Evolutionary conservation across 2,888 invertebrate species (phyloP), one percentile per base, ranked within the genome.

Genomic region (Mythimna ferrago): DNA sequence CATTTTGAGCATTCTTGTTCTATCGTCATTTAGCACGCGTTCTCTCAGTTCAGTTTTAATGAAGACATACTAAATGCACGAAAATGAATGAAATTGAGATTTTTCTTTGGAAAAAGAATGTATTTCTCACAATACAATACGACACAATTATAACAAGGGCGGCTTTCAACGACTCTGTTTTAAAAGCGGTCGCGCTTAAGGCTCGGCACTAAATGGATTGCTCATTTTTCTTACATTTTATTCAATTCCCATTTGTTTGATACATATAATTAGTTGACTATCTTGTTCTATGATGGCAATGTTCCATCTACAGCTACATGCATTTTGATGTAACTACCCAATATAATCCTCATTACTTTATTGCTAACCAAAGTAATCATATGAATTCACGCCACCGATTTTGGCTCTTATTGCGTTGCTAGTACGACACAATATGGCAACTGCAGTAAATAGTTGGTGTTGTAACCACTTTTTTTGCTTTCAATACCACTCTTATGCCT

Each of bases 161-260:
- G 83, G 86, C 87, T 85, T 85, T 86, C 85, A 65, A 73, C 69
- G 76, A 85, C 80, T 66, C 21, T 9, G 51, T 65, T 71, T 75
- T 73, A 66, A 67, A 83, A 77, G 67, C 66, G 48, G 68, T 68
- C 68, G 72, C 65, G 53, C n/a, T 76, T 66, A 58, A 26, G 73
- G 65, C 58, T 76, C 54, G 19, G 53, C 67, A 48, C n/a, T 53
- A 38, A n/a, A 53, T 53, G 26, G 26, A 66, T 63, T 63, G 41
- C 19, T 53, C 35, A 48, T 66, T 32, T 38, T 26, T 38, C 41
- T 58, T 32, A 11, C n/a, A 66, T 58, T 63, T 48, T 10, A 19
- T 54, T 56, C 16, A 35, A 54, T 63, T n/a, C 38, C 4, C 14
- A 32, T 48, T 21, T 5, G 11, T 51, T 56, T 35, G 7, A 6